Conservation (phyloP, 2,113 vertebrate species). For the Indri indri region DNA sequence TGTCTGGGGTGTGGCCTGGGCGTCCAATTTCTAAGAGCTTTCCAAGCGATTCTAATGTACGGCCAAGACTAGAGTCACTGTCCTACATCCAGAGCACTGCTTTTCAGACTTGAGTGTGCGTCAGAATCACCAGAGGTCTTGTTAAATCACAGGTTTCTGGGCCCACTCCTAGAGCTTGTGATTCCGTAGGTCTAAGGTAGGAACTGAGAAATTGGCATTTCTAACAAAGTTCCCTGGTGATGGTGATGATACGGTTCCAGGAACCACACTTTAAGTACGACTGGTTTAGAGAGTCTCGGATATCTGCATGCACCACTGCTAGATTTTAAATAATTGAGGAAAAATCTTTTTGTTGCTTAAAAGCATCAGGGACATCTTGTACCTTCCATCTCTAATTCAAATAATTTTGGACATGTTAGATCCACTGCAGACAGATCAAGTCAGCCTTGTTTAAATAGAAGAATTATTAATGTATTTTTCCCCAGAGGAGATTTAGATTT, state of each 20-base stretch:
- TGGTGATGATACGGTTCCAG: neutral
- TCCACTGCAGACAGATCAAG: neutral
- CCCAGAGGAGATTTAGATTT: conserved; percentile 12
- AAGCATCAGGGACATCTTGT: neutral
- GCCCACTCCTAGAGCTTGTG: neutral
- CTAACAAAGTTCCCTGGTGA: neutral
- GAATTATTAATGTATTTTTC: conserved; percentile 10
- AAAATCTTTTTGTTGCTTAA: neutral
- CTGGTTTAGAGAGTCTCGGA: neutral
- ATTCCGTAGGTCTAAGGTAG: neutral
- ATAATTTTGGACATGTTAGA: neutral
- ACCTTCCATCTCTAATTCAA: neutral
- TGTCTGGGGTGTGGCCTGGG: neutral
- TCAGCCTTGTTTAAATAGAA: neutral
- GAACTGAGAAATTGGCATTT: neutral
- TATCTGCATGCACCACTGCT: neutral
- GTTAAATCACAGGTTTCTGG: neutral
- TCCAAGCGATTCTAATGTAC: neutral
- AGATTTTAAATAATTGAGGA: conserved; percentile 10
- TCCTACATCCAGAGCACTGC: neutral
- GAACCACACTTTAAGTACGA: neutral
- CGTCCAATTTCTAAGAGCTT: neutral
- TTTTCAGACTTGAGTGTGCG: neutral
- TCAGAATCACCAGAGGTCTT: neutral
- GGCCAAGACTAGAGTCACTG: neutral